phyloP scores from a whole-genome alignment of 1,140 invertebrate species.

The Dendrolimus kikuchii region DNA sequence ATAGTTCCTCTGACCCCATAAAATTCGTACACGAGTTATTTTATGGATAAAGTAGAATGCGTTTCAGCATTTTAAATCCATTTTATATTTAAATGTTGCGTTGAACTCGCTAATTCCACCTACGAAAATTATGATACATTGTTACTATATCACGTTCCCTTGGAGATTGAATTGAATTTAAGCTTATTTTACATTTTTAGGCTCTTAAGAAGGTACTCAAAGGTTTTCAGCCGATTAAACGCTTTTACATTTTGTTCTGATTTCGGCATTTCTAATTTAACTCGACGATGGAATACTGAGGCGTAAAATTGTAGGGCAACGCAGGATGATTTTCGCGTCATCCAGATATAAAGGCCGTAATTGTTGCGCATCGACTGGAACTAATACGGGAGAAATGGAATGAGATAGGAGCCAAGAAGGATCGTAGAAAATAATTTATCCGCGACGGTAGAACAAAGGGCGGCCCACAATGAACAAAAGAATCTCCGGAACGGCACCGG shows the following conservation, averaged over 20 bases:
- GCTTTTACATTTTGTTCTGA: constrained; percentile 11
- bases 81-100: no score
- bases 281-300: constrained; percentile 42
- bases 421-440: constrained; percentile 53
- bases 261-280: constrained; percentile 32
- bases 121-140: no score
- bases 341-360: constrained; percentile 65
- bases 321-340: constrained; percentile 64
- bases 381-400: constrained; percentile 67
- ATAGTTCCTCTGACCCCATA: constrained; percentile 25
- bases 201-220: background rate
- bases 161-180: no score
- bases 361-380: constrained; percentile 67
- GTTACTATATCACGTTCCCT: no score
- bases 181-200: background rate
- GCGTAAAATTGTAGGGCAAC: constrained; percentile 60
- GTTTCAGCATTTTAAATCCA: no score
- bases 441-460: constrained; percentile 53
- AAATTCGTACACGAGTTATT: constrained; percentile 7
- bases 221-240: constrained; percentile 7
- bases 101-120: no score
- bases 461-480: constrained; percentile 61
- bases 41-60: no score
- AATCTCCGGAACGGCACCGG: constrained; percentile 34
- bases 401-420: constrained; percentile 57